phyloP scores from a whole-genome alignment of 2,888 invertebrate species.

The Thysanoteuthis rhombus region DNA sequence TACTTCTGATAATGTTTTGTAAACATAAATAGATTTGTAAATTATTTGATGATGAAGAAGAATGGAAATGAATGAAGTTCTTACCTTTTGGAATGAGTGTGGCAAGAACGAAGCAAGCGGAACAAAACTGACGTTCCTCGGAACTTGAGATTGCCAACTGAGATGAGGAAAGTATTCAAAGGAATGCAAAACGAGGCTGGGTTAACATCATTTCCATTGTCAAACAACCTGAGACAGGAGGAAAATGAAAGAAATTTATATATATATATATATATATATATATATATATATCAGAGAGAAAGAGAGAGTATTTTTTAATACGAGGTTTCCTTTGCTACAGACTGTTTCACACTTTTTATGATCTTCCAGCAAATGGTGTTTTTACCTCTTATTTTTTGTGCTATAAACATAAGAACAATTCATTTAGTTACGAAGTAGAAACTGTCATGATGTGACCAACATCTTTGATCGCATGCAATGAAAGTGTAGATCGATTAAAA shows the following conservation, averaged over 20 bases:
- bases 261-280: no score
- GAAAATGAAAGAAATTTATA: not conserved
- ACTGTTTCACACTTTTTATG: no score
- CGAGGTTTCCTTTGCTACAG: no score
- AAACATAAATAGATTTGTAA: not conserved
- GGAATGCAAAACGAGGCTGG: constrained; percentile 46
- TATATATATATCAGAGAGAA: no score
- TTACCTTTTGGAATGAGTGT: constrained; percentile 26
- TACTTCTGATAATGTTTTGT: not conserved
- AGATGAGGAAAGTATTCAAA: constrained; percentile 73
- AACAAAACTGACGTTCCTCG: constrained; percentile 77
- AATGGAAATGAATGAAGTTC: not conserved
- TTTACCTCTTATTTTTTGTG: no score
- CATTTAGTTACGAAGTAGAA: no score
- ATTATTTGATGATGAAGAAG: not conserved
- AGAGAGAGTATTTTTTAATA: no score
- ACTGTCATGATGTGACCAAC: no score
- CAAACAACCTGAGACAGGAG: constrained; percentile 63
- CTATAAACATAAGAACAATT: no score
- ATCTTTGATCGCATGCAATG: no score
- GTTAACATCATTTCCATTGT: constrained; percentile 54
- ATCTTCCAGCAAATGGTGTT: no score
- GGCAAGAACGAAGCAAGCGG: constrained; percentile 71
- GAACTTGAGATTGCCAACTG: constrained; percentile 75
- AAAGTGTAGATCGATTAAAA: no score